A percentile compares a stretch with the other conserved stretches of the same genome.
Conservation (phyloP, 2,797 vertebrate genomes). For the Sphaeramia orbicularis region DNA sequence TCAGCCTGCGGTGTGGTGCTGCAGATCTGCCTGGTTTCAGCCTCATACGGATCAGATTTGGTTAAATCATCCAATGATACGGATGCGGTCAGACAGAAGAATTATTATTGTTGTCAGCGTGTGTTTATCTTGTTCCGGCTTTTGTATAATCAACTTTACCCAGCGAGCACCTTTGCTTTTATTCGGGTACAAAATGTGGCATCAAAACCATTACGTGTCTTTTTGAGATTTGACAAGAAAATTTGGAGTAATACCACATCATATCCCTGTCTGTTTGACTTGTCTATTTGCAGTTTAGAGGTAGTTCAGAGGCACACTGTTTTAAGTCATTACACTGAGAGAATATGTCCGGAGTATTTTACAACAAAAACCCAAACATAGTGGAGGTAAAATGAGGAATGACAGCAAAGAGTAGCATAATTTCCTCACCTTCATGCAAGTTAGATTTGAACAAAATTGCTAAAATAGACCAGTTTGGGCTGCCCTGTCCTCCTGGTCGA, state of each 20-base stretch:
- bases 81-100: conserved; percentile 58
- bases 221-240: conserved; percentile 26
- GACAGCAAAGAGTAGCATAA: conserved; percentile 17
- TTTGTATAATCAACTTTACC: conserved; percentile 49
- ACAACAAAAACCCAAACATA: not conserved
- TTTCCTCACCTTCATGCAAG: conserved; percentile 11
- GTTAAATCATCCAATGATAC: conserved; percentile 57
- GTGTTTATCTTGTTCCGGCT: conserved; percentile 64
- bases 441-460: not conserved
- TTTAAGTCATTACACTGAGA: conserved; percentile 1
- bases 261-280: conserved; percentile 3
- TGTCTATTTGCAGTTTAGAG: not conserved
- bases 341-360: not conserved
- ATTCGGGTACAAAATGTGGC: conserved; percentile 39
- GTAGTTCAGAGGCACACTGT: conserved; percentile 2
- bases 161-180: conserved; percentile 55
- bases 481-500: no score
- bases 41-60: conserved; percentile 52
- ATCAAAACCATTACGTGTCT: conserved; percentile 28
- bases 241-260: conserved; percentile 32
- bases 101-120: conserved; percentile 66
- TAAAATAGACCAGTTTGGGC: no score
- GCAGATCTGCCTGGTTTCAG: conserved; percentile 41
- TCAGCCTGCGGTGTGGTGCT: conserved; percentile 2
- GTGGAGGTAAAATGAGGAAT: conserved; percentile 8